Evolutionary conservation across 2,797 vertebrate genomes (phyloP), one percentile per base, ranked within the genome.

Genomic region (Lycodopsis pacificus): DNA sequence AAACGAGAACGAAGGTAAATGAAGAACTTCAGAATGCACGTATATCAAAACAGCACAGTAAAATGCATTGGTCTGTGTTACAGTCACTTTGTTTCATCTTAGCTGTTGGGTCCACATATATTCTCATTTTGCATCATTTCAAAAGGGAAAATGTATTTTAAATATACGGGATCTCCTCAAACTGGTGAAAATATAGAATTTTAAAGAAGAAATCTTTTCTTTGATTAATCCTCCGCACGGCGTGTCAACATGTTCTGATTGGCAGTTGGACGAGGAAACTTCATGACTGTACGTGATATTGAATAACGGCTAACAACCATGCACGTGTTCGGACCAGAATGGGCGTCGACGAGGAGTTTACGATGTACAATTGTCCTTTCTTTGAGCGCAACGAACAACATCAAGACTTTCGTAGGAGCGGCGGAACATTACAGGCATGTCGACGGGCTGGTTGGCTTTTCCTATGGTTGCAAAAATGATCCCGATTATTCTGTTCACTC

Each of bases 251-350:
- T 65, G 8, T 69, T 83, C 46, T 84, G 76, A 88, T 83, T 93
- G 91, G 89, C 91, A 94, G 92, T 93, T 80, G 68, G 84, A 89
- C 80, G 20, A 74, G 64, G 58, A 83, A 79, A 81, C 57, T 14
- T 72, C 22, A 9, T 78, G 25, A 65, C 30, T 77, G 32, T 76
- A 75, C 75, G 63, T 65, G 70, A 83, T 76, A 80, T 15, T 69
- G 65, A 82, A 51, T 61, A 88, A 93, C 88, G 89, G 88, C 79
- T 80, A 92, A 92, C 93, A 94, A 91, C 72, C 95, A 95, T 95
- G 95, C 94, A 94, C 79, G 87, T 62, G 49, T 83, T 79, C 65
- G 46, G 77, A 71, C 70, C 72, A 53, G 80, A 69, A 75, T 20
- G 83, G 71, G 67, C 12, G 51, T 68, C 68, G 8, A 64, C 49